Conservation (phyloP, 2,888 invertebrate species). For the Scaptodrosophila latifasciaeformis region DNA sequence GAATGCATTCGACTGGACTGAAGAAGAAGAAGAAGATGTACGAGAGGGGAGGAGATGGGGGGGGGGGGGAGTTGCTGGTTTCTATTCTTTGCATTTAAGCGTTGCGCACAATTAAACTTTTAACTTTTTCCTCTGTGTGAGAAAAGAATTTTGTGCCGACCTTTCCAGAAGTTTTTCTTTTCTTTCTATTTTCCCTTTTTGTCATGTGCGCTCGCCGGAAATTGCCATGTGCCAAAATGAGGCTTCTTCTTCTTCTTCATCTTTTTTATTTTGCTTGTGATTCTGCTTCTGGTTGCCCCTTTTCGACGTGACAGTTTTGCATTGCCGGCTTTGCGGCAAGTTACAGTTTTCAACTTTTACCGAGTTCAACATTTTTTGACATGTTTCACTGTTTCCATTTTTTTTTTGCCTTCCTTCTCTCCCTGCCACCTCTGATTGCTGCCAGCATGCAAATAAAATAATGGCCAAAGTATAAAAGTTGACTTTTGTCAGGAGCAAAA, state of each 20-base stretch:
- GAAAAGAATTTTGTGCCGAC: constrained; percentile 35
- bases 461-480: constrained; percentile 34
- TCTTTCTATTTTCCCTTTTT: constrained; percentile 32
- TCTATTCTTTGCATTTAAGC: constrained; percentile 41
- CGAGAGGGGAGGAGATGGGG: not conserved
- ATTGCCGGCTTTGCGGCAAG: constrained; percentile 11
- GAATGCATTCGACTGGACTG: too few species aligned
- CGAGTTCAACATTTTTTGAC: constrained; percentile 41
- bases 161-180: constrained; percentile 11
- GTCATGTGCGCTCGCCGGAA: constrained; percentile 57
- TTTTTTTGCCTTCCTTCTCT: constrained; percentile 10
- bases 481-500: constrained; percentile 20
- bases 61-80: not conserved
- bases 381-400: constrained; percentile 32
- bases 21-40: too few species aligned
- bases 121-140: constrained; percentile 51
- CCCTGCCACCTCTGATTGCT: constrained; percentile 23
- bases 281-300: not conserved
- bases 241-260: constrained; percentile 1
- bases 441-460: constrained; percentile 45
- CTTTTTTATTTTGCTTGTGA: not conserved
- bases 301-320: constrained; percentile 9
- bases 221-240: constrained; percentile 59
- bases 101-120: constrained; percentile 68
- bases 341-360: constrained; percentile 28